Evolutionary conservation across 2,113 vertebrate species (phyloP).

Genomic region (Naja naja): DNA sequence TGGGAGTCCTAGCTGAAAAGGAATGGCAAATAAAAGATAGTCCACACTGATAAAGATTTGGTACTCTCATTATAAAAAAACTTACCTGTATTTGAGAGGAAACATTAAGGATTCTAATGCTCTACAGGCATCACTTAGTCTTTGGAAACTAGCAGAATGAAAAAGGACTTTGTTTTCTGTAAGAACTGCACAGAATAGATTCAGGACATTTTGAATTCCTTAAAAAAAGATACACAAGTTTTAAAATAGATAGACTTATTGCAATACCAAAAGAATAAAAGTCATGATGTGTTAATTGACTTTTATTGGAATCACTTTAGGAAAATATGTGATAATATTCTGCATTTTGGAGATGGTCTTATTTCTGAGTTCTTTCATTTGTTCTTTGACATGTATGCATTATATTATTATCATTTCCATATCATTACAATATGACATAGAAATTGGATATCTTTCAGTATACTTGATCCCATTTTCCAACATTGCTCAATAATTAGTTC

Average conservation of each 20-base stretch:
- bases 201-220: constrained; percentile 98
- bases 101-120: constrained; percentile 96
- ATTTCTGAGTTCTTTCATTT: constrained; percentile 26
- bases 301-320: constrained; percentile 21
- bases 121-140: constrained; percentile 91
- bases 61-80: constrained; percentile 15
- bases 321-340: constrained; percentile 19
- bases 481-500: constrained; percentile 7
- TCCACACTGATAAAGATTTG: rapidly evolving
- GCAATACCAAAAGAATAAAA: constrained; percentile 26
- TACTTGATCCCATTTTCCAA: constrained; percentile 42
- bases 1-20: not conserved
- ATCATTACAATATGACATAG: constrained; percentile 14
- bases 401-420: constrained; percentile 5
- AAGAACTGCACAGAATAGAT: constrained; percentile 93
- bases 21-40: not conserved
- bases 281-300: constrained; percentile 23
- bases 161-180: constrained; percentile 98
- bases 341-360: not conserved
- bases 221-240: constrained; percentile 51
- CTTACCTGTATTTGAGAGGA: constrained; percentile 96
- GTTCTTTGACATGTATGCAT: constrained; percentile 34
- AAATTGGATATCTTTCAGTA: constrained; percentile 23
- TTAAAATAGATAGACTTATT: constrained; percentile 29
- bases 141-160: constrained; percentile 96